phyloP scores from a whole-genome alignment of 2,888 invertebrate species.

The Strigamia maritima region DNA sequence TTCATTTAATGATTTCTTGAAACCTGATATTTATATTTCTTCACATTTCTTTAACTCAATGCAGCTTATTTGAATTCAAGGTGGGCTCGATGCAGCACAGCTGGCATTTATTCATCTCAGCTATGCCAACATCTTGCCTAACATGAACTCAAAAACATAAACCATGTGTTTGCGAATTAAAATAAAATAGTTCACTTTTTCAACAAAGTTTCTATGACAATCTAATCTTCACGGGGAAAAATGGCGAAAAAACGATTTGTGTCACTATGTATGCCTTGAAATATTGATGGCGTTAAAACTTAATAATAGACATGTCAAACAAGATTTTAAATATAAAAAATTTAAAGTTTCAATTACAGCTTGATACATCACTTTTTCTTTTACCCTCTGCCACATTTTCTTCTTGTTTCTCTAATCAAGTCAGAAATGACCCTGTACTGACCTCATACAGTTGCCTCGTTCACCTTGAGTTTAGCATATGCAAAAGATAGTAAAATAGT shows the following conservation, averaged over 20 bases:
- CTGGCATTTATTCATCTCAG: constrained; percentile 38
- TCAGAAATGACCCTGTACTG: not conserved
- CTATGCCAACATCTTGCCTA: constrained; percentile 43
- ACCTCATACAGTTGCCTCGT: not conserved
- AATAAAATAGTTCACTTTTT: not conserved
- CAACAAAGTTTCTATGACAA: too few species aligned
- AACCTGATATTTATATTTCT: not conserved
- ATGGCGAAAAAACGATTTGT: too few species aligned
- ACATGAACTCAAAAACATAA: constrained; percentile 8
- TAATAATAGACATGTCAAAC: too few species aligned
- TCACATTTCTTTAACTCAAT: not conserved
- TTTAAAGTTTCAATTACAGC: not conserved
- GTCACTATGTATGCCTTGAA: too few species aligned
- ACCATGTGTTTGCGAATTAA: not conserved
- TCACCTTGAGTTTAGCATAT: not conserved
- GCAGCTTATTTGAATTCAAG: constrained; percentile 1
- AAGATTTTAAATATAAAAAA: not conserved
- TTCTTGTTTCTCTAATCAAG: not conserved
- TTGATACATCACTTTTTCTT: not conserved
- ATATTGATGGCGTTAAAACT: too few species aligned
- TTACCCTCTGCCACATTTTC: not conserved
- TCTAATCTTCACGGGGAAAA: too few species aligned
- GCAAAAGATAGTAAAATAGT: not conserved
- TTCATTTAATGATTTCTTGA: not conserved
- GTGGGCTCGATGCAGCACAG: constrained; percentile 41